Base-by-base conservation (phyloP, 1,140 invertebrate genomes). In the Coboldia fuscipes region DNA sequence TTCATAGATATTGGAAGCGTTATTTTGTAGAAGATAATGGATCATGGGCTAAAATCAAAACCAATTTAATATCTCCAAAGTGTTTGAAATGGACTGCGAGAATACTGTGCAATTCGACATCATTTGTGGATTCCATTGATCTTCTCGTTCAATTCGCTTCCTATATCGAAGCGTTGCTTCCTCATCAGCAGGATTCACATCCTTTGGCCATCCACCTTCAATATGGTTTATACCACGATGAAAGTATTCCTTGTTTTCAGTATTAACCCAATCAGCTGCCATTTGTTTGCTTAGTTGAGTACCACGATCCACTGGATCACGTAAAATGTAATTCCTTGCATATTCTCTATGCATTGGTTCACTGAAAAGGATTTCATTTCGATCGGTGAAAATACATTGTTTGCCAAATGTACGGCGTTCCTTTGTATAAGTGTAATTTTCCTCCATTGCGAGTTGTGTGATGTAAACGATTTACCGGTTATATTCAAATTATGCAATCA, bases 201-300 rank as follows among this genome's bases (percentile, higher is more conserved):
- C 88, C 52, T 81, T 83, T 7, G 90, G 88, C 89, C 89, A 96
- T 7, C 89, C 90, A 33, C 90, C 90, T 62, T 96, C 90, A 2
- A 66, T 66, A 51, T 96, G 90, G 44, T 76, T 76, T 57, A 92
- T 75, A 8, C 80, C 73, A 36, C 60, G 58, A 16, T 72, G 51
- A 6, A 50, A 49, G 30, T 42, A 48, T n/a, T 50, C 40, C 17
- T 57, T 44, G 46, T 52, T 51, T 19, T 57, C 55, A 16, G 63
- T 66, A 43, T 64, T 64, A 38, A 75, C 68, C 57, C 69, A 64
- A 43, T 70, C 70, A 35, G 62, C 54, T 0, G 70, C 67, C 53
- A 62, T 69, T 37, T 53, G 57, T 28, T 61, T 59, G 17, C 65
- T 65, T 27, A 67, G 65, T 48, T 79, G 72, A 13, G 66, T 64